A percentile compares a stretch with the other conserved stretches of the same genome.
Conservation (phyloP, 37 sponge, comb jelly and placozoan species). For the Hormiphora californensis region DNA sequence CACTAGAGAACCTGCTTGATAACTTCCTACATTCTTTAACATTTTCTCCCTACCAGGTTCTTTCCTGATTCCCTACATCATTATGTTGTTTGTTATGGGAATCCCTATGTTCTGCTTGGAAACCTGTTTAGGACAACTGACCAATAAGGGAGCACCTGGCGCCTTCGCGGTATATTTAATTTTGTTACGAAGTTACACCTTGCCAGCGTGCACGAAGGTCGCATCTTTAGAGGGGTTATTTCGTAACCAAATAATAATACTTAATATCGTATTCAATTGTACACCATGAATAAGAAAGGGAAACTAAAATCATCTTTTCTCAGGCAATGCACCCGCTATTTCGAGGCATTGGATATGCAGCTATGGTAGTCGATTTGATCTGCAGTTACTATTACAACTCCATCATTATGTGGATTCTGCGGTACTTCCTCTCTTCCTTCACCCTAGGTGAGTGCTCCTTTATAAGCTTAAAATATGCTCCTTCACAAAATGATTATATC, state of each 20-base stretch:
- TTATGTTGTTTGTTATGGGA: conserved; percentile 27
- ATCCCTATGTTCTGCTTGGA: conserved; percentile 38
- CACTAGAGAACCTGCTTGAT: no score
- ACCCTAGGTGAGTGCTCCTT: conserved; percentile 14
- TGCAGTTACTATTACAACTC: conserved; percentile 84
- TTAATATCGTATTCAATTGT: no score
- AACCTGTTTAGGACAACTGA: conserved; percentile 4
- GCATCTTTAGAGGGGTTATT: background rate
- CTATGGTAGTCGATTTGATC: conserved; percentile 63
- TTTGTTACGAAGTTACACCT: background rate
- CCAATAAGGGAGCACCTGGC: conserved; percentile 12
- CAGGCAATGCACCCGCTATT: conserved; percentile 62
- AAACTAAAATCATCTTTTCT: background rate
- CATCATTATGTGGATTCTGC: conserved; percentile 84
- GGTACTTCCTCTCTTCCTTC: conserved; percentile 86
- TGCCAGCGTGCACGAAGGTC: background rate
- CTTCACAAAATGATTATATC: background rate
- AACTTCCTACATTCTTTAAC: no score
- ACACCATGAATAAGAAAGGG: background rate
- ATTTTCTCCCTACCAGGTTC: conserved; percentile 14
- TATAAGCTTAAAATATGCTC: background rate
- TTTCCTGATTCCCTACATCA: conserved; percentile 49
- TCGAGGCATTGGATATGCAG: conserved; percentile 78
- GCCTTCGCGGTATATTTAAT: background rate
- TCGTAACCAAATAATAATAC: no score